Evolutionary conservation across 2,113 vertebrate genomes (phyloP), one percentile per base, ranked within the genome.

Genomic region (Gallinago undulata): DNA sequence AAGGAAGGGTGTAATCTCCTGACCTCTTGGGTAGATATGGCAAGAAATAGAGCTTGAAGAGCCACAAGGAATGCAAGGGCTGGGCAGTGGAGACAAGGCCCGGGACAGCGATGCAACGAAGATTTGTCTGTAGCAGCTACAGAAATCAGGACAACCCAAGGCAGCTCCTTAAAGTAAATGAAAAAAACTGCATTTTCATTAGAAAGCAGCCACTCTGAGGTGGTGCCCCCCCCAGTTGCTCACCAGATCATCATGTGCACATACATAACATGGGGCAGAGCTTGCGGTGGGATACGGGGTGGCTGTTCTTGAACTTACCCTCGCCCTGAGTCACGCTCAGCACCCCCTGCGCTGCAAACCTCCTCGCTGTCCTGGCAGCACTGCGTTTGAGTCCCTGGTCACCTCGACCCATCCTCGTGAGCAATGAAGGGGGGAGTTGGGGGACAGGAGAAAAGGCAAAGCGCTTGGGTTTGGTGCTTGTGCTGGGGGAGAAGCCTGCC

Each of bases 251-350:
- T 9, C 19, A 1, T 0, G 4, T 10, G 39, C 12, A 9, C 16
- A 3, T 3, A 22, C 35, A 33, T 6, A 13, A 48, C 4, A 11
- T 0, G 0, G 31, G 53, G 28, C 72, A 73, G 72, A 80, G 87
- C 19, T 84, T 2, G 2, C 79, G 63, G 70, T 1, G 1, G 43
- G n/a, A 10, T 8, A 11, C 4, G 9, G 21, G 39, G 41, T 2
- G 28, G 14, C 41, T 11, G 8, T 17, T 47, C 33, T 18, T 68
- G 8, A 21, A 25, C 8, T 14, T 5, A 11, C 6, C 75, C 35
- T 31, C 6, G 0, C 51, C 51, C n/a, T 12, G 28, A 27, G 62
- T 8, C 15, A 4, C 41, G 56, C 50, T 63, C 39, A 48, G 48
- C 47, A 63, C n/a, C 56, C 82, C 28, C 45, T 27, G 1, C 19